phyloP scores from a whole-genome alignment of 2,888 invertebrate genomes.

The Polyploca ridens region DNA sequence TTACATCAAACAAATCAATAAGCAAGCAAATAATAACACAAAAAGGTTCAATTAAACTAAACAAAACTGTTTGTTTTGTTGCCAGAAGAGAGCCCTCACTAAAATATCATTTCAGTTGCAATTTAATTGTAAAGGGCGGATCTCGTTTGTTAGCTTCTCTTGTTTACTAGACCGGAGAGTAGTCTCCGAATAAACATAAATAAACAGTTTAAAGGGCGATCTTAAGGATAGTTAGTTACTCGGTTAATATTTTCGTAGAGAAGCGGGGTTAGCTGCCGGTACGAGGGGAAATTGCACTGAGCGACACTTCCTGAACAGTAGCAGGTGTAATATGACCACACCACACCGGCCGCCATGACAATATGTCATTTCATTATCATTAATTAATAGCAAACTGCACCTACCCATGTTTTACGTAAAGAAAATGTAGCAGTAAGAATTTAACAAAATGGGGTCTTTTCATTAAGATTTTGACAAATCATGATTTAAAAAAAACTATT shows the following conservation, averaged over 20 bases:
- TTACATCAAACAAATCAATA: background rate
- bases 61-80: background rate
- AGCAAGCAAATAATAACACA: background rate
- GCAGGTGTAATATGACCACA: background rate
- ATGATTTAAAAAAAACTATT: background rate
- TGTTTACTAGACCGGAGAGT: background rate
- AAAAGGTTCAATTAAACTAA: background rate
- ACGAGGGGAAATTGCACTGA: conserved; percentile 7
- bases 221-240: conserved; percentile 3
- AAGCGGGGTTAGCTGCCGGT: background rate
- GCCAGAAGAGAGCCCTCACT: background rate
- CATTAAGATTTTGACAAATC: background rate
- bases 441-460: background rate
- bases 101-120: background rate
- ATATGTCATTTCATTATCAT: background rate
- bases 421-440: background rate
- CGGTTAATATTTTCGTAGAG: background rate
- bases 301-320: conserved; percentile 4
- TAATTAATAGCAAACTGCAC: background rate
- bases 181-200: background rate
- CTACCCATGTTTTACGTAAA: background rate
- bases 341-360: background rate
- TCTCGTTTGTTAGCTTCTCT: background rate
- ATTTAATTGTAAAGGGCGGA: background rate
- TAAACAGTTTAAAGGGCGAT: background rate